Percentiles rank a stretch among this genome's conserved stretches.
phyloP scores from a whole-genome alignment of 2,797 vertebrate species.

The Phoebastria nigripes region DNA sequence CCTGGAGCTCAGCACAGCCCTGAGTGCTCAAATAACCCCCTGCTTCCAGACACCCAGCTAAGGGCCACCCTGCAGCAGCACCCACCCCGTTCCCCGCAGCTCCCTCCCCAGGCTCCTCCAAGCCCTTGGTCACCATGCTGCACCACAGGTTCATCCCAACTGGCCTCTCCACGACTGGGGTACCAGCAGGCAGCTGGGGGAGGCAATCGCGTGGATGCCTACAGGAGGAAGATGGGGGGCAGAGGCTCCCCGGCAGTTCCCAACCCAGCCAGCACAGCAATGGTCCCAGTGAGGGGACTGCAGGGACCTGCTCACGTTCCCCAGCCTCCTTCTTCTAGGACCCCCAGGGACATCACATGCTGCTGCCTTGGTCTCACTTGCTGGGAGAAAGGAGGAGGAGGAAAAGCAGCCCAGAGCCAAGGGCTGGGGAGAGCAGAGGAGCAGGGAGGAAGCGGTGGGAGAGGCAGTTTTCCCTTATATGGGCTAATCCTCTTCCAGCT shows the following conservation, averaged over 20 bases:
- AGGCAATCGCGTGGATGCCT: not conserved
- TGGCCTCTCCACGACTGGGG: not conserved
- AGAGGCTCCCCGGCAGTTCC: not conserved
- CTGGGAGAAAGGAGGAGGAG: slow-evolving; percentile 16
- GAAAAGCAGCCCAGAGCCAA: not conserved
- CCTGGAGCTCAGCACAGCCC: not conserved
- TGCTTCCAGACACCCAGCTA: not conserved
- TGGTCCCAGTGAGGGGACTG: not conserved
- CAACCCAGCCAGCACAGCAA: not conserved
- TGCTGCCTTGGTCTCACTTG: not conserved
- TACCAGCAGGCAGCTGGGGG: not conserved
- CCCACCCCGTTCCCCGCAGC: not conserved
- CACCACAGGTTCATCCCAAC: not conserved
- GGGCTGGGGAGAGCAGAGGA: not conserved
- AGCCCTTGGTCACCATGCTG: not conserved
- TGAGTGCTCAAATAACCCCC: fast-evolving
- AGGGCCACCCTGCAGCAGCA: not conserved
- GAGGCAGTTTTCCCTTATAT: slow-evolving; percentile 72
- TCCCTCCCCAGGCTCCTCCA: not conserved
- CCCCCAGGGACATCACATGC: not conserved
- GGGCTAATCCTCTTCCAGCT: slow-evolving; percentile 63
- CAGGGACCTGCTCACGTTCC: not conserved
- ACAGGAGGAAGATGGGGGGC: not conserved
- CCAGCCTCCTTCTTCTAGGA: not conserved
- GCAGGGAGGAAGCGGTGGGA: not conserved